A percentile compares a stretch with the other conserved stretches of the same genome.
Evolutionary conservation across 2,797 vertebrate species (phyloP).

Genomic region (Bryconaethiops microstoma): DNA sequence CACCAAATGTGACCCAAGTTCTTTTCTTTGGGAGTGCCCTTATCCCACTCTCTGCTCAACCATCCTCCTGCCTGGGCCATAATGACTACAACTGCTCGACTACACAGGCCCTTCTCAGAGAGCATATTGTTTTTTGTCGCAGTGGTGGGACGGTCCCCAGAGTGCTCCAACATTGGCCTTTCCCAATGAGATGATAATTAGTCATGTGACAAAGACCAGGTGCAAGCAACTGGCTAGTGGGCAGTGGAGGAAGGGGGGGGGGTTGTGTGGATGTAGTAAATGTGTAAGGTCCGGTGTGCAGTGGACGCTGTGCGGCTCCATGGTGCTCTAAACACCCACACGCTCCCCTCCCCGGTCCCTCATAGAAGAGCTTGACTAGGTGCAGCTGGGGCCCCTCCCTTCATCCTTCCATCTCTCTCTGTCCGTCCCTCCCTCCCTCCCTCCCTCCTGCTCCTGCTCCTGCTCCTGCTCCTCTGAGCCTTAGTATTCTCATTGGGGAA

Average conservation of each 20-base stretch:
- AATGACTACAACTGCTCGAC: constrained; percentile 56
- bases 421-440: constrained; percentile 53
- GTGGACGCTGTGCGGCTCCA: constrained; percentile 39
- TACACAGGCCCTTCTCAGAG: constrained; percentile 61
- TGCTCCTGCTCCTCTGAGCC: constrained; percentile 66
- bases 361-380: constrained; percentile 63
- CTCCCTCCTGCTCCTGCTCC: constrained; percentile 62
- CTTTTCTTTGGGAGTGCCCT: constrained; percentile 68
- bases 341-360: constrained; percentile 46
- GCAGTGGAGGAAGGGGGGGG: constrained; percentile 46
- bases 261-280: constrained; percentile 43
- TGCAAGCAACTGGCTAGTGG: constrained; percentile 70
- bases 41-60: constrained; percentile 65
- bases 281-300: constrained; percentile 45
- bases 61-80: constrained; percentile 57
- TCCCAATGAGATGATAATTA: constrained; percentile 75
- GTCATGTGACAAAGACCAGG: constrained; percentile 79
- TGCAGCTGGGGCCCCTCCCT: constrained; percentile 75
- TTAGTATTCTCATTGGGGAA: constrained; percentile 69
- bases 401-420: constrained; percentile 54
- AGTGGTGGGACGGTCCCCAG: constrained; percentile 64
- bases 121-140: constrained; percentile 71
- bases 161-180: constrained; percentile 68
- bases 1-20: constrained; percentile 68
- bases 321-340: constrained; percentile 57